These are phyloP conservation scores for Gorsachius goisagi DNA, from an alignment of 2,113 vertebrate species.

Conservation along the genomic window DNA sequence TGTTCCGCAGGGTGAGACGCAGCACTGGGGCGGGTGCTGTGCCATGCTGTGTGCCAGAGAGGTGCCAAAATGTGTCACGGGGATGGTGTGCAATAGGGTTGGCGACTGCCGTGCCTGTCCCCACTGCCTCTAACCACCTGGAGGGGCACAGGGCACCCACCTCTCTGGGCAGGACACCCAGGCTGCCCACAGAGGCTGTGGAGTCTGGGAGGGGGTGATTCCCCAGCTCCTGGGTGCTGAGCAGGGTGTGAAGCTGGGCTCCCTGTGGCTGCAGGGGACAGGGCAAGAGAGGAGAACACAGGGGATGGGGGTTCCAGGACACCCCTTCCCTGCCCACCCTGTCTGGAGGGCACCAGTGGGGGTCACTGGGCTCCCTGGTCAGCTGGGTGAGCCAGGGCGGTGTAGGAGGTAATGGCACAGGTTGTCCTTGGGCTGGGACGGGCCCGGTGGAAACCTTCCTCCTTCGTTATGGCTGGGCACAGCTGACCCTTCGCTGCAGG, in stretches of 20 bases:
- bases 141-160: background rate
- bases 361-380: background rate
- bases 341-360: background rate
- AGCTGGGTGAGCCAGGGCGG: background rate
- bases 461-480: rapidly evolving
- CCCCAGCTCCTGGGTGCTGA: background rate
- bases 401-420: background rate
- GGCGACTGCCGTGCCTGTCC: background rate
- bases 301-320: background rate
- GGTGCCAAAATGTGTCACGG: rapidly evolving
- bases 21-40: background rate
- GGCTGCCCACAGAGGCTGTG: rapidly evolving
- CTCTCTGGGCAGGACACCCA: background rate
- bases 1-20: background rate
- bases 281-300: background rate
- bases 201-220: background rate
- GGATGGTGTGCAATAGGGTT: background rate
- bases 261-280: background rate
- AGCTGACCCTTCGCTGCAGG: background rate
- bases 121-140: background rate
- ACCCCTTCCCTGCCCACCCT: background rate
- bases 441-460: background rate
- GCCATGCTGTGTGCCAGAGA: rapidly evolving
- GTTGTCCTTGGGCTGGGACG: background rate
- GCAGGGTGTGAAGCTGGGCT: background rate